phyloP scores from a whole-genome alignment of 2,113 vertebrate species.

The Tiliqua scincoides region DNA sequence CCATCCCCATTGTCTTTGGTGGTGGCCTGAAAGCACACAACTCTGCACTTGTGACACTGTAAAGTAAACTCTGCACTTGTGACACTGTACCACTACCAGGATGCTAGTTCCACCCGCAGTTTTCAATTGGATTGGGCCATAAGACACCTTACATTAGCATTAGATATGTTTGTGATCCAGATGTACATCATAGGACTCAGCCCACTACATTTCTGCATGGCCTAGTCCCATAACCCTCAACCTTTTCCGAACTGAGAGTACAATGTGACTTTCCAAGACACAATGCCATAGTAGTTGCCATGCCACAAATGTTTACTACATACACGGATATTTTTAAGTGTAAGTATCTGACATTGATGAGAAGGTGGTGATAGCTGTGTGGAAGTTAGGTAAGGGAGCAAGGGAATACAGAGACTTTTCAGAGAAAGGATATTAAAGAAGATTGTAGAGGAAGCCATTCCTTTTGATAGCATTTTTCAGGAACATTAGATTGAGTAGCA shows the following conservation, averaged over 20 bases:
- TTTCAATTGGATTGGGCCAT: too few species aligned
- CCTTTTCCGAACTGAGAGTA: not conserved
- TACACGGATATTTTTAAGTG: not conserved
- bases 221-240: not conserved
- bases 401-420: not conserved
- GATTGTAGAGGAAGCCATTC: not conserved
- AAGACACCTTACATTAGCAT: too few species aligned
- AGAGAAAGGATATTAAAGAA: not conserved
- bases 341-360: not conserved
- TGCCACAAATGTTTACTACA: not conserved
- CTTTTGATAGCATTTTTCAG: not conserved
- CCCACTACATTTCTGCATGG: not conserved
- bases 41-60: too few species aligned
- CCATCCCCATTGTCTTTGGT: too few species aligned
- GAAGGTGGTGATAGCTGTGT: not conserved
- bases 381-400: not conserved
- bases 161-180: not conserved
- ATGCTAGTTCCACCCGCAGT: too few species aligned
- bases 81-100: too few species aligned
- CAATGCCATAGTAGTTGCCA: not conserved
- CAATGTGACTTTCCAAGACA: not conserved
- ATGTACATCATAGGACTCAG: not conserved
- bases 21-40: too few species aligned
- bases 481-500: not conserved
- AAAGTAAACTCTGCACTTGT: too few species aligned